These are phyloP conservation scores for Pseudochaenichthys georgianus DNA, from an alignment of 2,797 vertebrate species.

Conservation along the genomic window DNA sequence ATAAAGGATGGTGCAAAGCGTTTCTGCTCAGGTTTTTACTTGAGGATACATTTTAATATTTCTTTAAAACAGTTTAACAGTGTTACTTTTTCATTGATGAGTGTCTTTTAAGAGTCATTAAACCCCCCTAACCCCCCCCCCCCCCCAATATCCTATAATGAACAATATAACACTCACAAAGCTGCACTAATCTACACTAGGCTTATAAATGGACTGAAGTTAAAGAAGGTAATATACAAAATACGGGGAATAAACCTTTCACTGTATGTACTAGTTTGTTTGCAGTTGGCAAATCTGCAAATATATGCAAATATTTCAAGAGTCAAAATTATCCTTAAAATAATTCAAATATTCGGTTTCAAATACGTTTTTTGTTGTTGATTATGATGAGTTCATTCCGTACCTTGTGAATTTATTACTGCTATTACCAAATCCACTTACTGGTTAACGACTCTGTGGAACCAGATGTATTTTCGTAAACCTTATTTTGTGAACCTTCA, in stretches of 20 bases:
- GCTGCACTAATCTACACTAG: not conserved
- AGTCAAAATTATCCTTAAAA: not conserved
- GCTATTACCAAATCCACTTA: not conserved
- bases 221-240: not conserved
- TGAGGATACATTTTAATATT: not conserved
- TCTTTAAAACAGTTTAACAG: not conserved
- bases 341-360: not conserved
- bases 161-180: not conserved
- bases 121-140: too few species aligned
- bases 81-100: not conserved
- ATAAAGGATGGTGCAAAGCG: conserved; percentile 1
- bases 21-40: conserved; percentile 11
- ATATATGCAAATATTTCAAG: too few species aligned
- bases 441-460: not conserved
- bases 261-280: too few species aligned
- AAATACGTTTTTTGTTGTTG: not conserved
- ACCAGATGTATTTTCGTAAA: too few species aligned
- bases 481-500: too few species aligned
- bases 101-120: too few species aligned
- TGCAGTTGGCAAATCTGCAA: too few species aligned
- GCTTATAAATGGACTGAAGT: not conserved
- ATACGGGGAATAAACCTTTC: not conserved
- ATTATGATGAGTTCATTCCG: not conserved
- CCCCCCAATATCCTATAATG: too few species aligned
- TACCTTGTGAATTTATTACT: not conserved